Conservation (phyloP, 1,140 invertebrate species). For the Bathynomus jamesi region DNA sequence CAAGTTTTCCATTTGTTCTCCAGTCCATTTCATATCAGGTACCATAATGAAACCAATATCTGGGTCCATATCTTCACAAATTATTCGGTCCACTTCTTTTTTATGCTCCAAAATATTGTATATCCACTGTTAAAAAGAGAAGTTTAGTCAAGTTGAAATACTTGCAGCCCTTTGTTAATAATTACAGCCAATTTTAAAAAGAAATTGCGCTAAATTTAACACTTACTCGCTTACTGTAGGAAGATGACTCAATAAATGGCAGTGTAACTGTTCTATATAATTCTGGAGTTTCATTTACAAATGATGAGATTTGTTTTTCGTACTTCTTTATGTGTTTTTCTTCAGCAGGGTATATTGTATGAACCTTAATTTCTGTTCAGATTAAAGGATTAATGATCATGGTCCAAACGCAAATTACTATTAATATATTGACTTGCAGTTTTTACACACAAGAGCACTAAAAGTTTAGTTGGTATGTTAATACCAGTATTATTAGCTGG, state of each 20-base stretch:
- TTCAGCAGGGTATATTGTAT: constrained; percentile 84
- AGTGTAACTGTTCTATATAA: constrained; percentile 70
- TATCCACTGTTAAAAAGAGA: constrained; percentile 69
- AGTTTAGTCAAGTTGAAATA: neutral
- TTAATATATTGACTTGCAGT: too few relatives aligned
- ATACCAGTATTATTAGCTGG: too few relatives aligned
- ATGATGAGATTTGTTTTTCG: constrained; percentile 53
- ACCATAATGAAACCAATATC: constrained; percentile 76
- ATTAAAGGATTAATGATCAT: too few relatives aligned
- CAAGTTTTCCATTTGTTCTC: constrained; percentile 61
- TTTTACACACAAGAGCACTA: too few relatives aligned
- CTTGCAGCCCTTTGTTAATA: neutral
- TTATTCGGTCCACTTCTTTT: constrained; percentile 74
- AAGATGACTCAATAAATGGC: constrained; percentile 60
- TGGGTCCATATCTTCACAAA: constrained; percentile 72
- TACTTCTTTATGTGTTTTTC: constrained; percentile 86
- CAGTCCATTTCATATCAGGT: constrained; percentile 93
- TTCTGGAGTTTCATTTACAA: constrained; percentile 76
- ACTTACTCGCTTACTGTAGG: constrained; percentile 66
- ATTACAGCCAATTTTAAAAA: neutral
- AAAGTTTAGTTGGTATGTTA: too few relatives aligned
- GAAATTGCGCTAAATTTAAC: constrained; percentile 4
- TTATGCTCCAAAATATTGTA: constrained; percentile 90
- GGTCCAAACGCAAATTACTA: too few relatives aligned
- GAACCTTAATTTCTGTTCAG: constrained; percentile 65